Base-by-base conservation (phyloP, 2,113 vertebrate genomes). In the Suricata suricatta region DNA sequence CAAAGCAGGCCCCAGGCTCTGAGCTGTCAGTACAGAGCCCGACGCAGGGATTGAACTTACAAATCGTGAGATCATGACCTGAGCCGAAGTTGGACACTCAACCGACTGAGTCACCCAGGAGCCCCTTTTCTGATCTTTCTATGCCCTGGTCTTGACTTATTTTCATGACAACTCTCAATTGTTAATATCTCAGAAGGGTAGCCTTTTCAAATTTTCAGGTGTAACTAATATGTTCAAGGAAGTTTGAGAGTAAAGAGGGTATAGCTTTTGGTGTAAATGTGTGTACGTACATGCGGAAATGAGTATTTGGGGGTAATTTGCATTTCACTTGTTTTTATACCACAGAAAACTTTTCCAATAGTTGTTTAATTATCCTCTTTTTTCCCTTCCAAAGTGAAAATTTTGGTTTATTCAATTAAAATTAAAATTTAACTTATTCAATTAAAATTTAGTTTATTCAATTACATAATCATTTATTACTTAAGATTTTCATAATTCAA, bases 201-300 rank as follows among this genome's bases (percentile, higher is more conserved):
- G 19, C 17, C 27, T 68, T 83, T 74, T 76, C 29, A 77, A 71
- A 86, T 44, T 79, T 89, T 88, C 64, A 89, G 50, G 88, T 77
- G 29, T 82, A 88, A 87, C 68, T 82, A 82, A 94, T n/a, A 80
- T 15, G 23, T 10, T 25, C 17, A 84, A 63, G 8, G 41, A 33
- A 60, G 11, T 88, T 41, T 88, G 17, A 52, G 41, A 69, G 23
- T 76, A 88, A 74, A 80, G 33, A 64, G 71, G 63, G 25, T 83
- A 3, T 52, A 38, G 29, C 71, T 96, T 97, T n/a, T 44, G 4
- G 29, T 84, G 95, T 92, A 92, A 95, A 83, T 79, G 60, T n/a
- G 15, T 63, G 5, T 31, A 38, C 9, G 4, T 68, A 31, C 57
- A 60, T 25, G 57, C 57, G 23, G 57, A 21, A 21, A 60, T 66